phyloP scores from a whole-genome alignment of 2,797 vertebrate genomes.

The Petrocephalus sullivani region DNA sequence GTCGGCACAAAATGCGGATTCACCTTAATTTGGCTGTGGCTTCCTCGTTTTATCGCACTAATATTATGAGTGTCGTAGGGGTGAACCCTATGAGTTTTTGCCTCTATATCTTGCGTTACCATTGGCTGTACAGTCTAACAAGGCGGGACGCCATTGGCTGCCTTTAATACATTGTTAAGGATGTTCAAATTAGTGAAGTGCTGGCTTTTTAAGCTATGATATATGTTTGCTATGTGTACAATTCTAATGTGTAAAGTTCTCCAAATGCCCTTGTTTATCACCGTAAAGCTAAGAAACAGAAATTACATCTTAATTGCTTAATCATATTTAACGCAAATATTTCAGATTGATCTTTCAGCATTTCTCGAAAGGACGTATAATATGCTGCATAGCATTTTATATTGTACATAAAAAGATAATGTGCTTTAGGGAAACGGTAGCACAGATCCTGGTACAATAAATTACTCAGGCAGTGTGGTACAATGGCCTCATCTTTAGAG shows the following conservation, averaged over 20 bases:
- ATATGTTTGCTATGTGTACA: not conserved
- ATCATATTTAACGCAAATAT: not conserved
- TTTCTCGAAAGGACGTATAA: slow-evolving; percentile 4
- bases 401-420: slow-evolving; percentile 29
- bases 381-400: slow-evolving; percentile 21
- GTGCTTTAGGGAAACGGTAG: slow-evolving; percentile 5
- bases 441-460: slow-evolving; percentile 34
- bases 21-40: slow-evolving; percentile 43
- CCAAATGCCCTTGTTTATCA: not conserved
- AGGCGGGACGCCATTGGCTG: slow-evolving; percentile 67
- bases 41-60: slow-evolving; percentile 24
- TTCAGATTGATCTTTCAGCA: not conserved
- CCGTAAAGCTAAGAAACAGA: not conserved
- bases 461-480: slow-evolving; percentile 30
- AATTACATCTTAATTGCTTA: not conserved
- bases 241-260: not conserved
- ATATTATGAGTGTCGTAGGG: not conserved
- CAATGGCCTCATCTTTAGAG: not conserved
- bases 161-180: not conserved
- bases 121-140: slow-evolving; percentile 67
- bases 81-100: slow-evolving; percentile 39
- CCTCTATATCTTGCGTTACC: slow-evolving; percentile 26
- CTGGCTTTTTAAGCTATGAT: slow-evolving; percentile 24
- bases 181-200: slow-evolving; percentile 32
- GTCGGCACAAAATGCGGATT: not conserved